A percentile compares a stretch with the other conserved stretches of the same genome.
phyloP scores from a whole-genome alignment of 2,888 invertebrate genomes.

The Cloeon dipterum region DNA sequence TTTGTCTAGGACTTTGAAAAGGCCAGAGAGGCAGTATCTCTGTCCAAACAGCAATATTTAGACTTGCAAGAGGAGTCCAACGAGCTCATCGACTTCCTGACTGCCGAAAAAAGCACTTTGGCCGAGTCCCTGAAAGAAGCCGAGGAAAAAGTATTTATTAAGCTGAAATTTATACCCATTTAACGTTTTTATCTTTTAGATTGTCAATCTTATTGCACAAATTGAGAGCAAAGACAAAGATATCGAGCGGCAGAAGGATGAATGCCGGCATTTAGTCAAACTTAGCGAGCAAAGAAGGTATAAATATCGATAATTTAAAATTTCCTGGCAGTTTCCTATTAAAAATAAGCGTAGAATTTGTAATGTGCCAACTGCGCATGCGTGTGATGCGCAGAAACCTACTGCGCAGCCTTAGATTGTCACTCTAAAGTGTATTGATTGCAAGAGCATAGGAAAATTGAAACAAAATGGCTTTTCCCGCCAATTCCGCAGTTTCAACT shows the following conservation, averaged over 20 bases:
- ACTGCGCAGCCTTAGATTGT: too few relatives aligned
- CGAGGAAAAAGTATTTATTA: constrained; percentile 33
- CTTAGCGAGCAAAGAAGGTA: constrained; percentile 59
- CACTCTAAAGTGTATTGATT: too few relatives aligned
- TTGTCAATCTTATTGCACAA: constrained; percentile 15
- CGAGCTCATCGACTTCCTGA: constrained; percentile 71
- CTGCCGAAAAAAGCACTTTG: constrained; percentile 60
- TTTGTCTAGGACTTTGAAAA: constrained; percentile 36
- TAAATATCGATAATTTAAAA: too few relatives aligned
- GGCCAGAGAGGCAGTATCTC: constrained; percentile 39
- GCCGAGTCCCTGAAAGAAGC: constrained; percentile 56
- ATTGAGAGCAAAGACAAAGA: constrained; percentile 30
- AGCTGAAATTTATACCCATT: neutral
- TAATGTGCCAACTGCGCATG: too few relatives aligned
- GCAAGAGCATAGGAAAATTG: too few relatives aligned
- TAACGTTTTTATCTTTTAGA: constrained; percentile 1
- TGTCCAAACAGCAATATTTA: constrained; percentile 45
- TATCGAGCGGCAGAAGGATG: constrained; percentile 39
- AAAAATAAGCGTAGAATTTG: too few relatives aligned
- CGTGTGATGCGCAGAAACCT: too few relatives aligned
- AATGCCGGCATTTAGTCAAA: constrained; percentile 53
- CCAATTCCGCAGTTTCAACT: too few relatives aligned
- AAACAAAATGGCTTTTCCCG: too few relatives aligned
- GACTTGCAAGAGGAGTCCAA: constrained; percentile 57
- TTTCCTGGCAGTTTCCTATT: too few relatives aligned